Conservation (phyloP, 2,888 invertebrate species). For the Abrostola tripartita region DNA sequence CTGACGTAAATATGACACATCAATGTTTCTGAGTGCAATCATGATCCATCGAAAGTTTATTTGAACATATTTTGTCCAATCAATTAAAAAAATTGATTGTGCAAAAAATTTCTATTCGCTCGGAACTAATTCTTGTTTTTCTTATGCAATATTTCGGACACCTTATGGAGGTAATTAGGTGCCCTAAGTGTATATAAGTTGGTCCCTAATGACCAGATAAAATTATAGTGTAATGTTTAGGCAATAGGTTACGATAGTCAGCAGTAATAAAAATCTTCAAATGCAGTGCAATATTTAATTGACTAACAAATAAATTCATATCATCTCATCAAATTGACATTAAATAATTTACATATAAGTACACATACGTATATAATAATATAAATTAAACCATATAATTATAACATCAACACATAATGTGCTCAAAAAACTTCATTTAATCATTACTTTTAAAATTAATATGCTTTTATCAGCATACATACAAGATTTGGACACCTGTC, state of each 20-base stretch:
- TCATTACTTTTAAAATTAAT: too few species aligned
- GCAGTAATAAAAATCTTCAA: slow-evolving; percentile 45
- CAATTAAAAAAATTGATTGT: too few species aligned
- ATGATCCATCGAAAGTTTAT: too few species aligned
- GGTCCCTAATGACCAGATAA: not conserved
- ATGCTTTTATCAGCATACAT: not conserved
- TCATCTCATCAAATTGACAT: slow-evolving; percentile 77
- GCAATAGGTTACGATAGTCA: not conserved
- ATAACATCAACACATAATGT: slow-evolving; percentile 18
- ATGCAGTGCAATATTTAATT: slow-evolving; percentile 79
- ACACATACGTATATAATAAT: slow-evolving; percentile 23
- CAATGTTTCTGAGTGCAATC: too few species aligned
- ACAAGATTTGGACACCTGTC: too few species aligned
- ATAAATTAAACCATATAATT: slow-evolving; percentile 30
- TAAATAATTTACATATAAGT: slow-evolving; percentile 57
- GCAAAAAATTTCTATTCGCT: too few species aligned
- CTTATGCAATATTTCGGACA: too few species aligned
- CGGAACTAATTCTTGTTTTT: too few species aligned
- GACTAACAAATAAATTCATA: slow-evolving; percentile 80
- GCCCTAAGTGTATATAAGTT: too few species aligned
- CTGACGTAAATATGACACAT: too few species aligned
- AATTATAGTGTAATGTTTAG: not conserved
- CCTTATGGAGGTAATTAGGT: too few species aligned
- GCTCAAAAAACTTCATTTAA: slow-evolving; percentile 4
- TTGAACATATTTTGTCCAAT: too few species aligned